phyloP scores from a whole-genome alignment of 2,797 vertebrate genomes.

The Xerus rutilus region DNA sequence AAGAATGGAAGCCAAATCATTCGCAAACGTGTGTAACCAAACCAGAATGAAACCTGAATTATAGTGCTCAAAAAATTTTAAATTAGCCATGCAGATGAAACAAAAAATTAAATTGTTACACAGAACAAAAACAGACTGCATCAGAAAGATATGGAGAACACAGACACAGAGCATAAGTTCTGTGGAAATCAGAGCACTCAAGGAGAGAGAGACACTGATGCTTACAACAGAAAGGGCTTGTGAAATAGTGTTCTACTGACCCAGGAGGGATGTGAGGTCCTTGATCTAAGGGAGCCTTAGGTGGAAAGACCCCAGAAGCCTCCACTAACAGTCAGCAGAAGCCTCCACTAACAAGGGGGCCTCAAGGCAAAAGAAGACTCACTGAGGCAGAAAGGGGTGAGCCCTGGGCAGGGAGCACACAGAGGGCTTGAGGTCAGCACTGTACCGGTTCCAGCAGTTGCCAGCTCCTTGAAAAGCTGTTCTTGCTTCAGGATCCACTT shows the following conservation, averaged over 20 bases:
- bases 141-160: neutral
- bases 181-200: neutral
- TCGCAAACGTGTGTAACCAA: neutral
- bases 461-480: neutral
- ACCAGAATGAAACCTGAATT: neutral
- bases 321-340: neutral
- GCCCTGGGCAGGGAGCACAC: neutral
- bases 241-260: neutral
- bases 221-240: neutral
- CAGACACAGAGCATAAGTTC: too few relatives aligned
- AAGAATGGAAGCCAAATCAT: neutral
- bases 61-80: neutral
- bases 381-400: too few relatives aligned
- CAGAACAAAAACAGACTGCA: neutral
- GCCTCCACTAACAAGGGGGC: neutral
- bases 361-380: too few relatives aligned
- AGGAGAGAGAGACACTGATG: neutral
- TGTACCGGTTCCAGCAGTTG: neutral
- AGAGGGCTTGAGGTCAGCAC: neutral
- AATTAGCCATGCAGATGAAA: neutral
- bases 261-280: neutral
- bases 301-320: neutral
- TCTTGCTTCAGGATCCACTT: neutral
- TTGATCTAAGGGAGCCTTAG: neutral
- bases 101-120: too few relatives aligned